phyloP scores from a whole-genome alignment of 2,888 invertebrate genomes.

The Arctia plantaginis region DNA sequence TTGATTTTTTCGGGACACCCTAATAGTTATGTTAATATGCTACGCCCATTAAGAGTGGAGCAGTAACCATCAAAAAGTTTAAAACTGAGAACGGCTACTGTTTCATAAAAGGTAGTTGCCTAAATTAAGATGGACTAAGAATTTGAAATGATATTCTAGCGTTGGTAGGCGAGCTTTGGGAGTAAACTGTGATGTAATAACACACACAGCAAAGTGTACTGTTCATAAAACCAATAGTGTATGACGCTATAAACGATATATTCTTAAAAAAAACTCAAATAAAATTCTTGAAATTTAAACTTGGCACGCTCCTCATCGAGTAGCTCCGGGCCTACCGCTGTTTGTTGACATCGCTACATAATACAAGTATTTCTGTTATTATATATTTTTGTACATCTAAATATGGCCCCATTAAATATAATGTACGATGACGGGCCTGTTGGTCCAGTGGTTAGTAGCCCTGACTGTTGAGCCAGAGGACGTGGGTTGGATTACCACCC shows the following conservation, averaged over 20 bases:
- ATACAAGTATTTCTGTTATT: conserved; percentile 37
- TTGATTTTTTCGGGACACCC: too few species aligned
- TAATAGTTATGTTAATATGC: too few species aligned
- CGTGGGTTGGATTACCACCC: too few species aligned
- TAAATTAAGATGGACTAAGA: not conserved
- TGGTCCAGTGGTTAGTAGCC: too few species aligned
- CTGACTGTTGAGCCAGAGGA: too few species aligned
- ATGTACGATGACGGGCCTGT: too few species aligned
- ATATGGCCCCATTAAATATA: conserved; percentile 37
- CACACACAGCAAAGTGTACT: not conserved
- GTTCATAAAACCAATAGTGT: not conserved
- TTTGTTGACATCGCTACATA: conserved; percentile 51
- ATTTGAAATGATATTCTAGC: too few species aligned
- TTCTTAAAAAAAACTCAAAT: conserved; percentile 17
- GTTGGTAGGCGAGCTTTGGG: not conserved
- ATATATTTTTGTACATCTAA: conserved; percentile 42
- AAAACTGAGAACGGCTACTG: not conserved
- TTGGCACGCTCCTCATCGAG: conserved; percentile 36
- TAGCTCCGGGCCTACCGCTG: conserved; percentile 36
- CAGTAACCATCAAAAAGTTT: not conserved
- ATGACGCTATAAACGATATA: conserved; percentile 1
- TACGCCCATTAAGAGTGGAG: not conserved
- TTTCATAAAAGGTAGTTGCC: too few species aligned
- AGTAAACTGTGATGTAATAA: not conserved
- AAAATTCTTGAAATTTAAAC: conserved; percentile 11